Evolutionary conservation across 2,113 vertebrate species (phyloP).

Genomic region (Neolamprologus brichardi): DNA sequence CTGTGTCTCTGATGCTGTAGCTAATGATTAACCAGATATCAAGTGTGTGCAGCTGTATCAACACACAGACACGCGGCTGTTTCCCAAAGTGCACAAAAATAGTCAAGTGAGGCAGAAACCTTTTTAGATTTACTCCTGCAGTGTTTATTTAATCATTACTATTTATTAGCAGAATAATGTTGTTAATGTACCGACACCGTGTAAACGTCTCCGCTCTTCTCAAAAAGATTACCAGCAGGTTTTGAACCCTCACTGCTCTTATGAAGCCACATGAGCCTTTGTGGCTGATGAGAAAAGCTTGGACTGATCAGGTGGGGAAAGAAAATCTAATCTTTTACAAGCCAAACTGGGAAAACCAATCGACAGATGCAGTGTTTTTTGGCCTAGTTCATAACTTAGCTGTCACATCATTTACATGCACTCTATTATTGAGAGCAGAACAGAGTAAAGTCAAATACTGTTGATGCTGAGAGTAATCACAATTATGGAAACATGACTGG

Average conservation of each 20-base stretch:
- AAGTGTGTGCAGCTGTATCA: conserved; percentile 8
- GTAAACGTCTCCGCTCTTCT: accelerated
- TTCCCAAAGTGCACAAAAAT: neutral
- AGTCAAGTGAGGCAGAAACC: neutral
- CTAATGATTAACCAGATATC: conserved; percentile 39
- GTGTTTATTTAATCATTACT: neutral
- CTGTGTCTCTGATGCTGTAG: neutral
- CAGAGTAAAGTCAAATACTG: neutral
- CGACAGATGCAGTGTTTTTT: accelerated
- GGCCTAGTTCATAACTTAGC: neutral
- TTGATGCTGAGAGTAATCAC: neutral
- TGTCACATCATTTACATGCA: neutral
- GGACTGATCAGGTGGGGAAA: neutral
- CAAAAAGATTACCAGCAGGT: neutral
- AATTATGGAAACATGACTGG: neutral
- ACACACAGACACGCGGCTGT: neutral
- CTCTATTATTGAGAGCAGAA: neutral
- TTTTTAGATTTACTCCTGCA: neutral
- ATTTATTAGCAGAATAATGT: accelerated
- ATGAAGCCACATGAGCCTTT: neutral
- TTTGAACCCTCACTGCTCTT: neutral
- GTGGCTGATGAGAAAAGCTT: neutral
- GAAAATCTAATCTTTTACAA: neutral
- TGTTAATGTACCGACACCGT: accelerated
- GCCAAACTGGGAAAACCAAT: accelerated